Evolutionary conservation across 2,888 invertebrate genomes (phyloP), one percentile per base, ranked within the genome.

Genomic region (Erebia aethiops): DNA sequence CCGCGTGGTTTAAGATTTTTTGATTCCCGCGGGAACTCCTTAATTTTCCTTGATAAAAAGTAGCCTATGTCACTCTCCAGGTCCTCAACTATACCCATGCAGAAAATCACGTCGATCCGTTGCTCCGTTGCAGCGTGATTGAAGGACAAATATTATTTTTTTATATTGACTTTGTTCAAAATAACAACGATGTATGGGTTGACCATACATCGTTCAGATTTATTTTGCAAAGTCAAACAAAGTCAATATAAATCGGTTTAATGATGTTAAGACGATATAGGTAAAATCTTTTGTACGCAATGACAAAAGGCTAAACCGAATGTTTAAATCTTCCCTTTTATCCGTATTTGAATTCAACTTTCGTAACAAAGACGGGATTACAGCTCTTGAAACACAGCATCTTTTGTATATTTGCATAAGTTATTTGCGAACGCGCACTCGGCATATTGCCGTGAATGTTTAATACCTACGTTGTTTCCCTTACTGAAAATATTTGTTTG

Each of bases 381-480:
- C 81, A 80, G 79, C 80, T 83, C 81, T 79, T 81, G 80, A 84
- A 85, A 84, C 81, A 79, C 76, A 77, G 77, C 78, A 80, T 79
- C 79, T 82, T 82, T 79, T 77, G 80, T 83, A 77, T 86, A 85
- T 87, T 87, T 87, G 83, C 86, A 85, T 85, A 85, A 86, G 83
- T 85, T 88, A 87, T 87, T 82, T 84, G 79, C 76, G 80, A 84
- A 82, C 80, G 81, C 79, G 80, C 81, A 78, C 83, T 78, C 79
- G 77, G 82, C 80, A 85, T 86, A 86, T 86, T 83, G 82, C 81
- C 80, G 82, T 86, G 85, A 87, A 88, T 88, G 84, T 86, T 87
- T 87, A 82, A 87, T 84, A 78, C 77, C 75, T 74, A 77, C 78
- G 77, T 77, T 78, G 77, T 78, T 80, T 80, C 75, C 66, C 74